Base-by-base conservation (phyloP, 2,888 invertebrate genomes). In the Drosophila ustulata region DNA sequence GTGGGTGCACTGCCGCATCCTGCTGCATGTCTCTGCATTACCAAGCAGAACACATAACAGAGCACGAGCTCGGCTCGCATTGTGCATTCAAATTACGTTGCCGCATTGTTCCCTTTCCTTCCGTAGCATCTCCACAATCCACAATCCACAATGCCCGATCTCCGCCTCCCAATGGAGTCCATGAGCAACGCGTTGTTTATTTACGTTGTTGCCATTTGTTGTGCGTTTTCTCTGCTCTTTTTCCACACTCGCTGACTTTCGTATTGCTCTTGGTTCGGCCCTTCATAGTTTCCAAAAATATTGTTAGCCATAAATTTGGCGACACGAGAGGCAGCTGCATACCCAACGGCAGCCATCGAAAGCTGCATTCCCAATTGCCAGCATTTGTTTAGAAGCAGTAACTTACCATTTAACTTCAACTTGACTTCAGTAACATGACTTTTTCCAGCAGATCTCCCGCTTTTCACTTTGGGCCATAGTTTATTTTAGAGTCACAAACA, bases 41-140 rank as follows among this genome's bases (percentile, higher is more conserved):
- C 39, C 43, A 63, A 62, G 32, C 51, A 69, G 34, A 43, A 43
- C 50, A 52, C 49, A 49, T 28, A 70, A 41, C 56, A 50, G 76
- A 65, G 63, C 51, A 66, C 52, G 55, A 68, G 55, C 50, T 49
- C 18, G n/a, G 71, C 52, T 75, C 67, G 68, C 78, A 80, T 75
- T 83, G 78, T 84, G 82, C 89, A 87, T 89, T 89, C 89, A 86
- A 89, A 86, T 89, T 87, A 89, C 75, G 69, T 65, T 75, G 71
- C 74, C 61, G 75, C 80, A 82, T 72, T 77, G 87, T 77, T 71
- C 55, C 67, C 68, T 18, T 66, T 62, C 74, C 66, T 61, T 67
- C 65, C 77, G 62, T 52, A 26, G 47, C 56, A 61, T 59, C 52
- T 53, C 25, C 32, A 45, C 39, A 41, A 34, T 46, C 51, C 56